A percentile compares a stretch with the other conserved stretches of the same genome.
phyloP scores from a whole-genome alignment of 2,113 vertebrate genomes.

The Ptilonorhynchus violaceus region DNA sequence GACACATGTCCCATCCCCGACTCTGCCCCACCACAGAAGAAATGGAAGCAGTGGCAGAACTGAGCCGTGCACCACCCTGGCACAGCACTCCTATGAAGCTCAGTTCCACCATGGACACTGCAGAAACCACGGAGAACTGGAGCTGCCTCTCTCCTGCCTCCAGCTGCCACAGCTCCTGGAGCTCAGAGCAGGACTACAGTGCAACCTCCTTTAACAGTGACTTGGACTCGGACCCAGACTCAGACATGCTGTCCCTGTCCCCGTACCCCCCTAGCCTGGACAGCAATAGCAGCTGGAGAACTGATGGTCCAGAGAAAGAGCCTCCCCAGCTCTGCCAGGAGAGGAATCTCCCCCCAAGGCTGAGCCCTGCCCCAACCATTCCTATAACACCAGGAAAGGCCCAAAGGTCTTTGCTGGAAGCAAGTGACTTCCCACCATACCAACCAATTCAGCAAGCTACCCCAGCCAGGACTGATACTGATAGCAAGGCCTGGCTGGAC shows the following conservation, averaged over 20 bases:
- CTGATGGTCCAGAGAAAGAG: background rate
- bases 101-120: background rate
- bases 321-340: background rate
- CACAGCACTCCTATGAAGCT: background rate
- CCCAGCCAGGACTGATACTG: background rate
- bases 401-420: background rate
- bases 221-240: slow-evolving; percentile 38
- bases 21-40: background rate
- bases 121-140: background rate
- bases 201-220: slow-evolving; percentile 43
- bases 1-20: background rate
- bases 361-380: background rate
- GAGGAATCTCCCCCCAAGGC: background rate
- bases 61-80: background rate
- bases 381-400: background rate
- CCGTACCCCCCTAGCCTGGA: background rate
- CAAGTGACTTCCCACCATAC: background rate
- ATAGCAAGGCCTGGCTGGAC: slow-evolving; percentile 62
- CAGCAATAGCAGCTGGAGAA: slow-evolving; percentile 16
- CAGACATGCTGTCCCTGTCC: background rate
- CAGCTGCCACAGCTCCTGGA: background rate
- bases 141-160: background rate
- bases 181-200: slow-evolving; percentile 21
- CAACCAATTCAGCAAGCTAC: background rate
- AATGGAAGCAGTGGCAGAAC: rapidly evolving